A percentile compares a stretch with the other conserved stretches of the same genome.
Conservation (phyloP, 2,888 invertebrate species). For the Callosobruchus maculatus region DNA sequence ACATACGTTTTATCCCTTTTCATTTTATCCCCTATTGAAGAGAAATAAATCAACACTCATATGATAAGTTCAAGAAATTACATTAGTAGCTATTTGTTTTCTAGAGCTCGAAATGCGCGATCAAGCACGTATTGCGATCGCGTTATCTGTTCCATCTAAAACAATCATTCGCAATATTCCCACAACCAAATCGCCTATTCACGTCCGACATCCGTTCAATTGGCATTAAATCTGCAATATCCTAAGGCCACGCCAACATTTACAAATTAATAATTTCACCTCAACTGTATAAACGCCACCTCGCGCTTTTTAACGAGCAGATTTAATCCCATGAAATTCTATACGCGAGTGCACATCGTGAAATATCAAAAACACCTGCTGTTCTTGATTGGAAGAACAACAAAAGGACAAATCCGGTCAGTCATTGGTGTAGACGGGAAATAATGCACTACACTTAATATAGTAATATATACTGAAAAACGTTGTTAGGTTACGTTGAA, state of each 20-base stretch:
- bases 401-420: background rate
- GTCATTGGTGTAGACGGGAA: background rate
- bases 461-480: no score
- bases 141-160: background rate
- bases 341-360: background rate
- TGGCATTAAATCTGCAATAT: background rate
- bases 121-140: background rate
- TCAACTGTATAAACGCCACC: background rate
- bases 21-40: no score
- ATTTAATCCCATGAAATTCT: background rate
- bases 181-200: background rate
- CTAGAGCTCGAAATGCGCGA: no score
- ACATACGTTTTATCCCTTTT: no score
- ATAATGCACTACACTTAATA: no score
- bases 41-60: no score
- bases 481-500: no score
- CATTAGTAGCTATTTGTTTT: no score
- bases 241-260: background rate
- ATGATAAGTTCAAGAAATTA: no score
- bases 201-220: background rate
- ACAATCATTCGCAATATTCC: background rate
- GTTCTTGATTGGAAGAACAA: background rate
- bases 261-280: background rate
- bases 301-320: background rate
- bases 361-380: background rate